Conservation (phyloP, 2,113 vertebrate genomes). For the Sturnus vulgaris region DNA sequence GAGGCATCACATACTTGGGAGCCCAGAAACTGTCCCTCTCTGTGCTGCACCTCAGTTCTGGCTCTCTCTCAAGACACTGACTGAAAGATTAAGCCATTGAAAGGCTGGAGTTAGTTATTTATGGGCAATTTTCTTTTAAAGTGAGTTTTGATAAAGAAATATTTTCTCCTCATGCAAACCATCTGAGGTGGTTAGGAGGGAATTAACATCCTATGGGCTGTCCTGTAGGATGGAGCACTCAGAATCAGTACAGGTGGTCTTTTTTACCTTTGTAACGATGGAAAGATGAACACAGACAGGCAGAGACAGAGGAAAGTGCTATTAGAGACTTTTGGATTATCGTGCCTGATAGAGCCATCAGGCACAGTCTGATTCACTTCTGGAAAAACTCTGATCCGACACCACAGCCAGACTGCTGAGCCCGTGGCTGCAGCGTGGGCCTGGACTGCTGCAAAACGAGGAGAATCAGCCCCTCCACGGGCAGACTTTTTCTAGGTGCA, state of each 20-base stretch:
- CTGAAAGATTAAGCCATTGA: neutral
- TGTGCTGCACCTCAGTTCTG: neutral
- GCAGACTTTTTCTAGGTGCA: neutral
- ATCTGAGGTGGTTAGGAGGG: neutral
- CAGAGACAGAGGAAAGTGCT: neutral
- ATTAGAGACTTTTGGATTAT: neutral
- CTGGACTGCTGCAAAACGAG: neutral
- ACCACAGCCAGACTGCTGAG: neutral
- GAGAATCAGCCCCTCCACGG: neutral
- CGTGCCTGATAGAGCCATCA: fast-evolving
- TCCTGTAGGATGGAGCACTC: neutral
- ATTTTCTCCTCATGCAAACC: neutral
- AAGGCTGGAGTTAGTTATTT: neutral
- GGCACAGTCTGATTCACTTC: neutral
- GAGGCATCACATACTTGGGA: fast-evolving
- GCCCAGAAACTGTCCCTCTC: neutral
- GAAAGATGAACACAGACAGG: neutral
- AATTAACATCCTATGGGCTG: neutral
- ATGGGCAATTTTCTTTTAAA: neutral
- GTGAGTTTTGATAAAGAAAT: neutral
- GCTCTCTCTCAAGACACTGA: neutral
- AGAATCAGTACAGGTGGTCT: too few relatives aligned
- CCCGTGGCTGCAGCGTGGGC: neutral
- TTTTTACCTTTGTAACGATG: neutral
- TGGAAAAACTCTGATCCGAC: neutral